These are phyloP conservation scores for Zaprionus bogoriensis DNA, from an alignment of 2,888 invertebrate species.

Conservation along the genomic window DNA sequence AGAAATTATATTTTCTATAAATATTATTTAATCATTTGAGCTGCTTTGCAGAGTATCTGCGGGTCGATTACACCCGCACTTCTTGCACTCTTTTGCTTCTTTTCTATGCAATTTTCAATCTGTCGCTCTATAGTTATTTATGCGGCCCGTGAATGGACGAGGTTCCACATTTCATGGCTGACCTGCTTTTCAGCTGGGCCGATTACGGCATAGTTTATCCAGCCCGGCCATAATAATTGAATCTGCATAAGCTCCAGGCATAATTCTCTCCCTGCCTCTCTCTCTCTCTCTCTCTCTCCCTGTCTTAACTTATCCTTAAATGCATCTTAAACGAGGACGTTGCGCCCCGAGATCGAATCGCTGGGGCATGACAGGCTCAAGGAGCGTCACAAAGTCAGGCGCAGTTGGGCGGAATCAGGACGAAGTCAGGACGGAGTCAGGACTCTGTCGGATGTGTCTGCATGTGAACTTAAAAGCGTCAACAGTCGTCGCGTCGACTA, in stretches of 20 bases:
- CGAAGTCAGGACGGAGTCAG: too few species aligned
- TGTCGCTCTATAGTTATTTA: slow-evolving; percentile 36
- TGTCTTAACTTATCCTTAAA: slow-evolving; percentile 1
- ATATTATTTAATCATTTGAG: too few species aligned
- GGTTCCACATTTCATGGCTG: slow-evolving; percentile 23
- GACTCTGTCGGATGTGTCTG: slow-evolving; percentile 13
- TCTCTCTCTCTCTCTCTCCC: too few species aligned
- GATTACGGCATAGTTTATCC: background rate
- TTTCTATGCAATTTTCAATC: slow-evolving; percentile 39
- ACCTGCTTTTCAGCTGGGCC: slow-evolving; percentile 32
- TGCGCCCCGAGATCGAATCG: background rate
- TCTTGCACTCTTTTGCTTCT: background rate
- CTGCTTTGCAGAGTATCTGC: too few species aligned
- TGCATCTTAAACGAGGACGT: background rate
- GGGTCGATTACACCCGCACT: background rate
- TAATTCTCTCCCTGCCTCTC: background rate
- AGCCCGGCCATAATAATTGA: background rate
- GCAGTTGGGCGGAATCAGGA: too few species aligned
- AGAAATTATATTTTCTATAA: too few species aligned
- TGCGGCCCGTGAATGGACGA: slow-evolving; percentile 31
- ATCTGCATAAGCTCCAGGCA: background rate
- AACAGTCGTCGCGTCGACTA: slow-evolving; percentile 1
- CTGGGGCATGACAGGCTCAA: background rate
- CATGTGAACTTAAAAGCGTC: slow-evolving; percentile 24
- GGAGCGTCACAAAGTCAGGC: background rate